Conservation (phyloP, 2,797 vertebrate species). For the Chaetophractus vellerosus region DNA sequence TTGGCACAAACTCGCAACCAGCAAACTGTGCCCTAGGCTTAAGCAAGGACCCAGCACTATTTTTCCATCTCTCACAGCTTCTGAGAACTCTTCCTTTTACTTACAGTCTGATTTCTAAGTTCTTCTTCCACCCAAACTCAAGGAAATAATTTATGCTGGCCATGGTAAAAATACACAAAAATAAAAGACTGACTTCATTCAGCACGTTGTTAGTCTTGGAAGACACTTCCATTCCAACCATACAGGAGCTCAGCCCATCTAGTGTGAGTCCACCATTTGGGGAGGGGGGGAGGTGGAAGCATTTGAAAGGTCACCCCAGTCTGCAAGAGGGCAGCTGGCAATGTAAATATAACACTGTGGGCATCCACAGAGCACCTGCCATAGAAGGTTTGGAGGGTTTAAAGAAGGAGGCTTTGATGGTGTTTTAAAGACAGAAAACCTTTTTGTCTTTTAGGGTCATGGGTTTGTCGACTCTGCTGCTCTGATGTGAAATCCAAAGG, state of each 20-base stretch:
- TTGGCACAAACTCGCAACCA: neutral
- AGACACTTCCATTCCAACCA: neutral
- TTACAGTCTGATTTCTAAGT: neutral
- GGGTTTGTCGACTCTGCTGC: neutral
- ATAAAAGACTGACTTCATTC: neutral
- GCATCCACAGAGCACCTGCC: neutral
- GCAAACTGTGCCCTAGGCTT: neutral
- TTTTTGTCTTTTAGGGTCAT: neutral
- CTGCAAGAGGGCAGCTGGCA: neutral
- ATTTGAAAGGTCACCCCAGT: neutral
- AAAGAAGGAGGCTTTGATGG: neutral
- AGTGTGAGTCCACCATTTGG: neutral
- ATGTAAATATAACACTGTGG: accelerated
- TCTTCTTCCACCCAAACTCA: neutral
- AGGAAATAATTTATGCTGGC: neutral
- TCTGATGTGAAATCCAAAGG: neutral
- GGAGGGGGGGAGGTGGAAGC: accelerated
- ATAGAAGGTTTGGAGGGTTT: neutral
- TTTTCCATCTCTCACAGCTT: neutral
- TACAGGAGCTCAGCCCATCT: neutral
- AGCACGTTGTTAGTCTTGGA: neutral
- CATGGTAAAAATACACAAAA: neutral
- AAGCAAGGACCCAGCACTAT: neutral
- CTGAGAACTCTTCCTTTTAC: neutral
- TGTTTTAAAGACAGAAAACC: neutral